Evolutionary conservation across 1,140 invertebrate genomes (phyloP), one percentile per base, ranked within the genome.

Genomic region (Aphelinus atriplicis): DNA sequence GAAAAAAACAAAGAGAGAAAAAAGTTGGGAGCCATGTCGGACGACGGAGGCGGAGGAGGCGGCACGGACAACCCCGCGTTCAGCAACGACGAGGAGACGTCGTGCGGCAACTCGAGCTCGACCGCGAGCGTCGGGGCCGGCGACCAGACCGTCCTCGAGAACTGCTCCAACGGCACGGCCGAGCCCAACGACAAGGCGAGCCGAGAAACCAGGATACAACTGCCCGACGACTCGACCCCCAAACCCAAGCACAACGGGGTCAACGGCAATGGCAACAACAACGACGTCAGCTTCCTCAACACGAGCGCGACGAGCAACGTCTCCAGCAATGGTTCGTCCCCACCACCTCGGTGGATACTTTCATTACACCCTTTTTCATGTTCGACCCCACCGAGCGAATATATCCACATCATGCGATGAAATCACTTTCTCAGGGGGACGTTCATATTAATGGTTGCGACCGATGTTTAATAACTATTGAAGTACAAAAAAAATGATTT

Each of bases 281-380:
- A 87, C 66, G 86, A 88, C 47, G 84, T 83, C 42, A 87, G 86
- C 74, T 88, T 87, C 71, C 84, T 88, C 72, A 87, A 88, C 63
- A 85, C 81, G n/a, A 88, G 82, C 60, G 78, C 82, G 10, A 81
- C 84, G 4, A 87, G 85, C 77, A 88, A 82, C 60, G 78, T 82
- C 26, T 80, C 83, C 3, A 88, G 85, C 78, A 87, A 85, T 77
- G 86, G 86, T 88, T 71, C 81, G 79, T 63, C 26, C 26, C 26
- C 26, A 26, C 0, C 26, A 26, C 26, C 0, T n/a, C n/a, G n/a
- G 51, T 9, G 51, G 51, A 53, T 53, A 53, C 9, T 53, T 53
- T 53, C 51, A 0, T 53, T 53, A 9, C 51, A 60, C 57, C 9
- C 51, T 53, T 53, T 53, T 53, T 53, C 9, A 6, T 53, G 51